A percentile compares a stretch with the other conserved stretches of the same genome.
Evolutionary conservation across 1,140 invertebrate species (phyloP).

Genomic region (Scaptomyza graminum): DNA sequence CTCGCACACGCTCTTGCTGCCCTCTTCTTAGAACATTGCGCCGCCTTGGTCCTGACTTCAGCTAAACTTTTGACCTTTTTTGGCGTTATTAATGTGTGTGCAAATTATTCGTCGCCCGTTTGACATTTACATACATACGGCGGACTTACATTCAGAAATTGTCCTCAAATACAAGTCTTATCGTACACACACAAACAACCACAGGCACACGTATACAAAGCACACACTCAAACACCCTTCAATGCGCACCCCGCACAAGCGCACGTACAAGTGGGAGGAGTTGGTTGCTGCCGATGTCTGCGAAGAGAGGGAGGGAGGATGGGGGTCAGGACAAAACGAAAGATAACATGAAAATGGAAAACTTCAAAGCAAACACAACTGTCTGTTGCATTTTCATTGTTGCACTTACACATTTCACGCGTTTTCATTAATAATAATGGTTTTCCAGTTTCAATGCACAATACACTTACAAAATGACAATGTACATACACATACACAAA

Average conservation of each 20-base stretch:
- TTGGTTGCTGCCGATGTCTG: conserved; percentile 57
- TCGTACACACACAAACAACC: conserved; percentile 59
- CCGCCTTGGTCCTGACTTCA: conserved; percentile 51
- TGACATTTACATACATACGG: conserved; percentile 61
- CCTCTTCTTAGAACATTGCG: conserved; percentile 53
- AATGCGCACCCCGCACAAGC: conserved; percentile 71
- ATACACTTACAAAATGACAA: conserved; percentile 37
- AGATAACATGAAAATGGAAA: conserved; percentile 63
- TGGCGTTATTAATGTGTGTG: conserved; percentile 70
- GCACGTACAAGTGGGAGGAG: conserved; percentile 75
- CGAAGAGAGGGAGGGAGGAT: conserved; percentile 14
- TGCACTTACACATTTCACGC: conserved; percentile 76
- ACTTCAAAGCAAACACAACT: conserved; percentile 50
- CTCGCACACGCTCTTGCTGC: conserved; percentile 27
- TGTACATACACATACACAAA: conserved; percentile 52
- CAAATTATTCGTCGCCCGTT: conserved; percentile 61
- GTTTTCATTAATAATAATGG: conserved; percentile 77
- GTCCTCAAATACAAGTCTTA: conserved; percentile 63
- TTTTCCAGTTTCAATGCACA: conserved; percentile 68
- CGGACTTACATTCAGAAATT: conserved; percentile 22
- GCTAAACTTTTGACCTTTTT: conserved; percentile 76
- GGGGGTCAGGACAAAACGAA: conserved; percentile 38
- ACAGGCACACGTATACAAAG: conserved; percentile 18
- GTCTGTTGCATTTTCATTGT: conserved; percentile 37
- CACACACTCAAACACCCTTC: conserved; percentile 51